These are phyloP conservation scores for Pseudochromis fuscus DNA, from an alignment of 2,797 vertebrate genomes.

Conservation along the genomic window DNA sequence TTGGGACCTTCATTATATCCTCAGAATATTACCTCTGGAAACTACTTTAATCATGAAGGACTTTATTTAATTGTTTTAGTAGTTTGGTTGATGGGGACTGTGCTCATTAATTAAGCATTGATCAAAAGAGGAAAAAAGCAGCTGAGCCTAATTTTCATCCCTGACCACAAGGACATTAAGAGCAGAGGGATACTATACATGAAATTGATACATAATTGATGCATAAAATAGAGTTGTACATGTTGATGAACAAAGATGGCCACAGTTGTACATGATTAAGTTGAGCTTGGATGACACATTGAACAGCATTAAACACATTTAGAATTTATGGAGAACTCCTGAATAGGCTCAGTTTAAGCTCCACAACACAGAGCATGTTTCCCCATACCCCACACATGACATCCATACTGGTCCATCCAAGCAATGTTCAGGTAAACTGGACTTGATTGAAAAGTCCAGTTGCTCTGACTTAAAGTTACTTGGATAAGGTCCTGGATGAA, in stretches of 20 bases:
- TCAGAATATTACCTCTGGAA: no score
- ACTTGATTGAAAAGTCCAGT: no score
- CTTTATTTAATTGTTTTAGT: slow-evolving; percentile 15
- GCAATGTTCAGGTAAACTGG: no score
- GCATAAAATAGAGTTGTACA: background rate
- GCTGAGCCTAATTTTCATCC: background rate
- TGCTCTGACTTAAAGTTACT: no score
- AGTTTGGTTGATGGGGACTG: background rate
- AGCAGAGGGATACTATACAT: no score
- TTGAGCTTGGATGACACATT: no score
- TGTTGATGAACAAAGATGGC: background rate
- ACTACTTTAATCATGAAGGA: background rate
- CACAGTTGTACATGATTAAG: no score
- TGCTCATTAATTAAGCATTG: slow-evolving; percentile 5
- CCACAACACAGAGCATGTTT: background rate
- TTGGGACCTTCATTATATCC: background rate
- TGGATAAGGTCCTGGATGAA: no score
- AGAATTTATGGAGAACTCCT: no score
- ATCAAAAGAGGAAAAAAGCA: slow-evolving; percentile 6
- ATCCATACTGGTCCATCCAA: slow-evolving; percentile 13
- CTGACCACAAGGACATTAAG: background rate
- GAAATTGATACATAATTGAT: background rate
- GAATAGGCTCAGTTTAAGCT: no score
- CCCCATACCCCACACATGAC: background rate
- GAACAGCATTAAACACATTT: no score